Evolutionary conservation across 1,140 invertebrate species (phyloP), one percentile per base, ranked within the genome.

Genomic region (Lepidostoma basale): DNA sequence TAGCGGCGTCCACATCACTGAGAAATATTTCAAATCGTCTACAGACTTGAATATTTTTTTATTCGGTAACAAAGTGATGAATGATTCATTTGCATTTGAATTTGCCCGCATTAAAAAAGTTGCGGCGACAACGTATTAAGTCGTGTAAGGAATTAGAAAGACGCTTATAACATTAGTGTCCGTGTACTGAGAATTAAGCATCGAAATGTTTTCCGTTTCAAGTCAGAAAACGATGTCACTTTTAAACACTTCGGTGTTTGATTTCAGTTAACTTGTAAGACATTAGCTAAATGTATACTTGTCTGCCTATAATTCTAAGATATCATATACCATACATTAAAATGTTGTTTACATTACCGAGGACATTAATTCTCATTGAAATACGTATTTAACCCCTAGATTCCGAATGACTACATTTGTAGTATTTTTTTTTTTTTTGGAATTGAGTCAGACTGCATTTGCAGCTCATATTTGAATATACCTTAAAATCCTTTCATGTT

Each of bases 11-110:
- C 62, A 39, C 62, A 33, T 36, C 49, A 39, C 63, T 10, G 63
- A 28, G 33, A 40, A 66, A 66, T 66, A 66, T 58, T 44, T 66
- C 9, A 26, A 42, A 66, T 56, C 33, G 22, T 44, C 49, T 30
- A 44, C 52, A 22, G 63, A 56, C 33, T 25, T 44, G n/a, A 42
- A 49, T 42, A 40, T 44, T 58, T 66, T 66, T 66, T 56, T 56
- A 26, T 56, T 23, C 26, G 10, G 18, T 26, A 14, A n/a, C 63
- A n/a, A 10, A 26, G 63, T 66, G 63, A 66, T 45, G 63, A 66
- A 66, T 58, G 63, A 66, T 66, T 66, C 52, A 66, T 58, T 70
- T 60, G 25, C 56, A 62, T 54, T 56, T 60, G 18, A 70, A 70
- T 69, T 63, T 58, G 52, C 44, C 40, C 22, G 22, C 52, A 56